Conservation (phyloP, 1,140 invertebrate genomes). For the Heliconius himera region DNA sequence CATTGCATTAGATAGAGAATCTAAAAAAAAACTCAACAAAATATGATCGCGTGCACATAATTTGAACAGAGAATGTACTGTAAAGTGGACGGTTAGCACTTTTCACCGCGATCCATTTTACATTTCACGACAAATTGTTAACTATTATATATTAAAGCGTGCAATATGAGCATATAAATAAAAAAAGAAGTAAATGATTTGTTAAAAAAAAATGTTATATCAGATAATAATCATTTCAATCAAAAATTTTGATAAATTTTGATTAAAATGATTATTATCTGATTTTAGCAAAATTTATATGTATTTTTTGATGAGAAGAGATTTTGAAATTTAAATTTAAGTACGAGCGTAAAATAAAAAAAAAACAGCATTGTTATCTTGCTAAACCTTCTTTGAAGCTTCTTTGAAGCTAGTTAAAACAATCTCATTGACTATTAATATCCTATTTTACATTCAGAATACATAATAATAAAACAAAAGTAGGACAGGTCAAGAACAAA, state of each 20-base stretch:
- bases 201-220: too few species aligned
- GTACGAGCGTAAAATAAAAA: too few species aligned
- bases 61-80: conserved; percentile 37
- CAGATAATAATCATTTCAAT: too few species aligned
- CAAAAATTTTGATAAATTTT: too few species aligned
- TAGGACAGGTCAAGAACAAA: conserved; percentile 12
- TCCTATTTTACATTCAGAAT: background rate
- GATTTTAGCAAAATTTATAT: too few species aligned
- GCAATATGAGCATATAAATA: background rate
- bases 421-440: conserved; percentile 8
- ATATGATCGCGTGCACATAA: conserved; percentile 32
- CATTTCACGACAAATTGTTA: conserved; percentile 25
- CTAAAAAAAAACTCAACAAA: conserved; percentile 18
- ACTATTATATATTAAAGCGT: conserved; percentile 25
- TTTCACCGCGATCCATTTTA: conserved; percentile 36
- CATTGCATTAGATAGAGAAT: conserved; percentile 22
- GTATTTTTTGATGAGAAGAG: too few species aligned
- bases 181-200: too few species aligned
- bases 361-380: too few species aligned
- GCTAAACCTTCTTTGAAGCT: too few species aligned
- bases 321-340: too few species aligned
- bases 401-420: background rate
- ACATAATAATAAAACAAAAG: background rate
- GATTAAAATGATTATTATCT: too few species aligned
- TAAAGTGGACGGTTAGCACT: conserved; percentile 35